phyloP scores from a whole-genome alignment of 2,888 invertebrate species.

The Altica lythri region DNA sequence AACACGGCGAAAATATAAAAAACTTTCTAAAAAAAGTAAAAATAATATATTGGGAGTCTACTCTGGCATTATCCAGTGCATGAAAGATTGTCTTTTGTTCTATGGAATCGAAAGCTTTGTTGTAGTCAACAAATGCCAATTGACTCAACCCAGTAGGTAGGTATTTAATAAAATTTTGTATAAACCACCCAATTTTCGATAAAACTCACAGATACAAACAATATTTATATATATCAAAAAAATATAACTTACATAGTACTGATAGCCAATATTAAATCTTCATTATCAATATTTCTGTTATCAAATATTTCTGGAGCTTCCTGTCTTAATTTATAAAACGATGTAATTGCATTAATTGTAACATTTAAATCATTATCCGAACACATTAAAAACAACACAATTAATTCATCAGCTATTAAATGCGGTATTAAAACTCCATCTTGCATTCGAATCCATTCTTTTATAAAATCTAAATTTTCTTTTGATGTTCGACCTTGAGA shows the following conservation, averaged over 20 bases:
- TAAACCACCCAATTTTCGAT: too few species aligned
- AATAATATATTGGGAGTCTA: too few species aligned
- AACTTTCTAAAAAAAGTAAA: too few species aligned
- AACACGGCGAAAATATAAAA: too few species aligned
- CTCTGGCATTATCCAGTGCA: too few species aligned
- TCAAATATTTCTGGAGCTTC: conserved; percentile 68
- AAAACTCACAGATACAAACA: too few species aligned
- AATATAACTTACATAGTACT: conserved; percentile 28
- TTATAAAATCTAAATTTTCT: conserved; percentile 31
- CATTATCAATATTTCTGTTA: conserved; percentile 57
- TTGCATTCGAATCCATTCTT: conserved; percentile 33
- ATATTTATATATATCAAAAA: not conserved
- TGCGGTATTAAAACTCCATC: conserved; percentile 50
- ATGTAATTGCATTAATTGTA: conserved; percentile 65
- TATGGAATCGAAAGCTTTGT: too few species aligned
- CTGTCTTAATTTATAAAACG: conserved; percentile 64
- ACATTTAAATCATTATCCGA: conserved; percentile 65
- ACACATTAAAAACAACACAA: conserved; percentile 68
- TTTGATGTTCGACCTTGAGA: conserved; percentile 41
- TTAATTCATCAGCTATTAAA: conserved; percentile 61
- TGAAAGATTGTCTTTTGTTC: too few species aligned
- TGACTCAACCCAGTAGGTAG: too few species aligned
- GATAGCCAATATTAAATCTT: conserved; percentile 17
- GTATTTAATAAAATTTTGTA: too few species aligned
- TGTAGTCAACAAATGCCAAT: too few species aligned